phyloP scores from a whole-genome alignment of 2,888 invertebrate genomes.

The Terebella lapidaria region DNA sequence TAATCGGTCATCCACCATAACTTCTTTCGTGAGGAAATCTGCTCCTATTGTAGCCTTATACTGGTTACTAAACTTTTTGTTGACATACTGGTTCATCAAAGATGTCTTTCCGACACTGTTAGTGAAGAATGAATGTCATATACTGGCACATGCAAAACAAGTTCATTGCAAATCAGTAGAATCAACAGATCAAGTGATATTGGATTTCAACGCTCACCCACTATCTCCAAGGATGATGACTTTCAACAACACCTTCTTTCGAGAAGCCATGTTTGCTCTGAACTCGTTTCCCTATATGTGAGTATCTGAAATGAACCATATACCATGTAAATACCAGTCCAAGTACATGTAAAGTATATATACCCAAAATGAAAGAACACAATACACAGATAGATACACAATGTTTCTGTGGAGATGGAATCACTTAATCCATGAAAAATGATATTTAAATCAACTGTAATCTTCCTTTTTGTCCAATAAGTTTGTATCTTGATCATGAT shows the following conservation, averaged over 20 bases:
- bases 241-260: constrained; percentile 92
- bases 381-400: too few species aligned
- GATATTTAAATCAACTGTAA: too few species aligned
- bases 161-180: background rate
- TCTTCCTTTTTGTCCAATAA: too few species aligned
- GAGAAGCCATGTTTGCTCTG: constrained; percentile 3
- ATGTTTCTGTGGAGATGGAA: too few species aligned
- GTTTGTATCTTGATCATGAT: too few species aligned
- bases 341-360: too few species aligned
- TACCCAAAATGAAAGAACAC: too few species aligned
- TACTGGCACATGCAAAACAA: background rate
- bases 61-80: constrained; percentile 98
- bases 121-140: background rate
- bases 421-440: too few species aligned
- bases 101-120: constrained; percentile 94
- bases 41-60: constrained; percentile 99
- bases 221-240: constrained; percentile 97
- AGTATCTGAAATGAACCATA: too few species aligned
- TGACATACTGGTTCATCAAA: constrained; percentile 99
- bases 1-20: constrained; percentile 89
- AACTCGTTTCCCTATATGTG: too few species aligned
- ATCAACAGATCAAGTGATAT: background rate
- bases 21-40: constrained; percentile 98
- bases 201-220: constrained; percentile 56
- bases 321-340: too few species aligned